Conservation (phyloP, 2,113 vertebrate genomes). For the Sterrhoptilus dennistouni region DNA sequence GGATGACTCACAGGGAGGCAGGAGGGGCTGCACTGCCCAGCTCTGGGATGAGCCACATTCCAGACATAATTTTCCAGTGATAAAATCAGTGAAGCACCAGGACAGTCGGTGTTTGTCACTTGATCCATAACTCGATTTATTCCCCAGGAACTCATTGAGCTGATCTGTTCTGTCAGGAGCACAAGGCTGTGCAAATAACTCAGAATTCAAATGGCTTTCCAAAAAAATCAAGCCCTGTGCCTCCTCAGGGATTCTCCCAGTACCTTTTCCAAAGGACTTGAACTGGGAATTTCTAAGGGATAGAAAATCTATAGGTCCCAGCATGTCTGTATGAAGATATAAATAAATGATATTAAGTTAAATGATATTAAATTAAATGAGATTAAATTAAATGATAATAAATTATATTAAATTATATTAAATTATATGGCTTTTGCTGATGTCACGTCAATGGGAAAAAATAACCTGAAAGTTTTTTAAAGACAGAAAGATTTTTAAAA, state of each 20-base stretch:
- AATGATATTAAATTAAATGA: not conserved
- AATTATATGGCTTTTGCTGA: not conserved
- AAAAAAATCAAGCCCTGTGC: not conserved
- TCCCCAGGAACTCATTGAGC: not conserved
- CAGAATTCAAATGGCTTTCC: not conserved
- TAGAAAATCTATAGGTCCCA: not conserved
- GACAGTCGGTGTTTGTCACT: slow-evolving; percentile 25
- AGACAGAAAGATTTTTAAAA: not conserved
- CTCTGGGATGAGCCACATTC: slow-evolving; percentile 36
- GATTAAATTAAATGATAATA: not conserved
- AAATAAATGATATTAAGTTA: not conserved
- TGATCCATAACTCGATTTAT: not conserved
- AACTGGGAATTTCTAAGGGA: not conserved
- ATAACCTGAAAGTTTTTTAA: not conserved
- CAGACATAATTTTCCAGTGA: slow-evolving; percentile 31
- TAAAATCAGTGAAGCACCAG: slow-evolving; percentile 10
- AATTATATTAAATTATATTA: not conserved
- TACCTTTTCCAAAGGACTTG: not conserved
- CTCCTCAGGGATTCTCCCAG: not conserved
- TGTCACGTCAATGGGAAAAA: not conserved
- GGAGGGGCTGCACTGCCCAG: not conserved
- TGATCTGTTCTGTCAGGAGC: not conserved
- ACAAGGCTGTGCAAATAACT: not conserved
- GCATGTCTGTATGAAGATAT: not conserved
- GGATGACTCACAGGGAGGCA: not conserved